phyloP scores from a whole-genome alignment of 2,797 vertebrate species.

The Erpetoichthys calabaricus region DNA sequence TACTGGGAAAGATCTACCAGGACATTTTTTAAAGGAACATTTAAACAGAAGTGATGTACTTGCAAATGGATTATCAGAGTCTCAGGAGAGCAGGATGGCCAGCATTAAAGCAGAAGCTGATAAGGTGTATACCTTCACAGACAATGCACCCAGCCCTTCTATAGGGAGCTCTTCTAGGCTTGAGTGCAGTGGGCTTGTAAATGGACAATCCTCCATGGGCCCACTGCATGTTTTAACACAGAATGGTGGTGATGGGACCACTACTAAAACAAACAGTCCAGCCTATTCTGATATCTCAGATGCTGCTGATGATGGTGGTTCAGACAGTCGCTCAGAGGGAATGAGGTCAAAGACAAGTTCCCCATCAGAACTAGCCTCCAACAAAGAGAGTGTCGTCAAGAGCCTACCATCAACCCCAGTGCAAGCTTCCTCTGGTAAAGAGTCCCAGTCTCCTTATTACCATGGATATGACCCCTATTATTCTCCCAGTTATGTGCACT shows the following conservation, averaged over 20 bases:
- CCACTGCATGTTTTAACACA: slow-evolving; percentile 51
- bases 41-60: slow-evolving; percentile 77
- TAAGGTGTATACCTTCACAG: slow-evolving; percentile 96
- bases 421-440: slow-evolving; percentile 56
- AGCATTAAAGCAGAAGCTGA: slow-evolving; percentile 95
- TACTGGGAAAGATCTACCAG: slow-evolving; percentile 66
- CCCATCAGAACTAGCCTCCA: slow-evolving; percentile 55
- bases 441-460: slow-evolving; percentile 77
- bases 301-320: slow-evolving; percentile 82
- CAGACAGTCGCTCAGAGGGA: slow-evolving; percentile 74
- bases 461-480: slow-evolving; percentile 89
- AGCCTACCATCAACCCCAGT: slow-evolving; percentile 48
- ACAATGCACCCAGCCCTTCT: slow-evolving; percentile 94
- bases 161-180: slow-evolving; percentile 80
- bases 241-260: slow-evolving; percentile 50
- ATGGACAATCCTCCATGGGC: slow-evolving; percentile 51
- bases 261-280: slow-evolving; percentile 80
- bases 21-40: slow-evolving; percentile 91
- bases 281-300: slow-evolving; percentile 97
- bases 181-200: slow-evolving; percentile 64
- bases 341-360: slow-evolving; percentile 73
- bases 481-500: slow-evolving; percentile 78
- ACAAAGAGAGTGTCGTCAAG: slow-evolving; percentile 62
- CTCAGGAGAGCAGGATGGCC: slow-evolving; percentile 94
- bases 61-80: slow-evolving; percentile 69